These are phyloP conservation scores for Nomada fucata DNA, from an alignment of 2,888 invertebrate species.

Conservation along the genomic window DNA sequence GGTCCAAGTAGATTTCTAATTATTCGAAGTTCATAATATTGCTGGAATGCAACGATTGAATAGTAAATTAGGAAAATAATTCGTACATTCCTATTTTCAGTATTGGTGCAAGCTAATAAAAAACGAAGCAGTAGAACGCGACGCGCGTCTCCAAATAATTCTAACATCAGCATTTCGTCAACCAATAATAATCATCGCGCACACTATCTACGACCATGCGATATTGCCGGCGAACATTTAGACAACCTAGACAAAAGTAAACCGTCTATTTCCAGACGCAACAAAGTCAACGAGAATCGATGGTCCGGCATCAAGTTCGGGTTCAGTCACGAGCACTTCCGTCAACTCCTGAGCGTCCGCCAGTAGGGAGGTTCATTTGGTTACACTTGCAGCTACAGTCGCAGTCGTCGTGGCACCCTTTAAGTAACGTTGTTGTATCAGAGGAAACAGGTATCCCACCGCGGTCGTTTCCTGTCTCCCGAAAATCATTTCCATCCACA, in stretches of 20 bases:
- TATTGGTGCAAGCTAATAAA: too few relatives aligned
- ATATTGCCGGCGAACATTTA: constrained; percentile 4
- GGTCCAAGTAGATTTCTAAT: too few relatives aligned
- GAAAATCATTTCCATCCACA: constrained; percentile 65
- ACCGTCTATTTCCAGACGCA: constrained; percentile 24
- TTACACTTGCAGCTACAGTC: constrained; percentile 30
- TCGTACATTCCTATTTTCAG: too few relatives aligned
- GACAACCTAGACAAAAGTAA: not conserved
- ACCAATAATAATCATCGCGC: not conserved
- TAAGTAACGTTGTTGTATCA: constrained; percentile 55
- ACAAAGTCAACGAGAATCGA: constrained; percentile 1
- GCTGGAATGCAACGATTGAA: too few relatives aligned
- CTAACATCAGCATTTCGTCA: not conserved
- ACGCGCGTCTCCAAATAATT: too few relatives aligned
- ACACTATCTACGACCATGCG: too few relatives aligned
- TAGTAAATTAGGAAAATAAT: too few relatives aligned
- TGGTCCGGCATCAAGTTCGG: constrained; percentile 9
- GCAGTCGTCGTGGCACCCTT: constrained; percentile 21
- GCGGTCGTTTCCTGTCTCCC: constrained; percentile 69
- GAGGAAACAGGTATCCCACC: constrained; percentile 58
- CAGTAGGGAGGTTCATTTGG: constrained; percentile 49
- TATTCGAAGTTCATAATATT: too few relatives aligned
- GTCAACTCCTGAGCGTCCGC: constrained; percentile 28
- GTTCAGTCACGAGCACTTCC: constrained; percentile 11
- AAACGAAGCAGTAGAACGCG: too few relatives aligned